phyloP scores from a whole-genome alignment of 2,113 vertebrate species.

The Salvelinus fontinalis region DNA sequence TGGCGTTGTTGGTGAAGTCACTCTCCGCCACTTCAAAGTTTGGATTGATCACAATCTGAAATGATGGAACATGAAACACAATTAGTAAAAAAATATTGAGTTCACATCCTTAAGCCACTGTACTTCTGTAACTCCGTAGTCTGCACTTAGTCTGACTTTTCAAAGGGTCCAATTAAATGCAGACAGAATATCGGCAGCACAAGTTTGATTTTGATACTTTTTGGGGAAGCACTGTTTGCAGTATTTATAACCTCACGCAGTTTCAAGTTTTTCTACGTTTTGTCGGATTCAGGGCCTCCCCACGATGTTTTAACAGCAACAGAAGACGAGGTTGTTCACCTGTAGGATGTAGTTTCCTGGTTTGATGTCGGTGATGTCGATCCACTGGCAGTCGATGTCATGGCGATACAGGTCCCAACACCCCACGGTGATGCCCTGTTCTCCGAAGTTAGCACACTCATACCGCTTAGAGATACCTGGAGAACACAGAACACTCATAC shows the following conservation, averaged over 20 bases:
- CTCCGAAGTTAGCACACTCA: conserved; percentile 96
- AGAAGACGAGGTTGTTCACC: conserved; percentile 65
- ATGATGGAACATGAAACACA: background rate
- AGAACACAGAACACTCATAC: conserved; percentile 2
- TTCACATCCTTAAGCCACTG: background rate
- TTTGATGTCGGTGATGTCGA: conserved; percentile 93
- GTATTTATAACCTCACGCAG: too few species aligned
- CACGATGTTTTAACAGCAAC: background rate
- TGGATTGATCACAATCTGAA: conserved; percentile 93
- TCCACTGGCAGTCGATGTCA: conserved; percentile 98
- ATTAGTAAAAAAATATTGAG: too few species aligned
- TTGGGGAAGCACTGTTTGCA: too few species aligned
- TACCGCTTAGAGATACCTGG: conserved; percentile 91
- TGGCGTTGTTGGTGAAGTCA: conserved; percentile 97
- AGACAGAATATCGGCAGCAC: too few species aligned
- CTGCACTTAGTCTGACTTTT: too few species aligned
- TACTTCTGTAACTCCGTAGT: too few species aligned
- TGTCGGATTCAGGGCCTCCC: too few species aligned
- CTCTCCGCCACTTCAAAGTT: conserved; percentile 94
- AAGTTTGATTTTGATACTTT: too few species aligned
- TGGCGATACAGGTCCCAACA: conserved; percentile 97
- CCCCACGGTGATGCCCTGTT: conserved; percentile 97
- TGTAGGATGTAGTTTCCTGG: conserved; percentile 97
- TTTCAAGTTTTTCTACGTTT: too few species aligned
- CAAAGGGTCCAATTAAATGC: background rate